These are phyloP conservation scores for Clarias macrocephalus DNA, from an alignment of 2,113 vertebrate species.

Conservation along the genomic window DNA sequence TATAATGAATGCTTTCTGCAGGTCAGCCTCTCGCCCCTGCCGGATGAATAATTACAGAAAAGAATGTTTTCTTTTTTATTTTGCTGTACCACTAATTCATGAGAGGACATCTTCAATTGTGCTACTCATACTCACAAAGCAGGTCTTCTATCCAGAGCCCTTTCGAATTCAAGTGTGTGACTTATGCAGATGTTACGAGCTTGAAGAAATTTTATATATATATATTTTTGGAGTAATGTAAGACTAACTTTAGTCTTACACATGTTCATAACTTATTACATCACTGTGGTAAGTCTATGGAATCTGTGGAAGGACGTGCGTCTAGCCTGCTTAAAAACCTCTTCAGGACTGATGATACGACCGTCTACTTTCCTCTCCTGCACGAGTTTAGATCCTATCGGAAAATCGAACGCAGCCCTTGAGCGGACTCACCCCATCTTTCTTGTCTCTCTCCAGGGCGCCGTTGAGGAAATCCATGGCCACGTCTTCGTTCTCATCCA, in stretches of 20 bases:
- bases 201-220: constrained; percentile 38
- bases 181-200: background rate
- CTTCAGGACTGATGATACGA: background rate
- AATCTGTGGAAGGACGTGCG: background rate
- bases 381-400: background rate
- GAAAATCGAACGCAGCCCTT: background rate
- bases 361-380: background rate
- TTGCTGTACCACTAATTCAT: background rate
- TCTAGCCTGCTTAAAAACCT: background rate
- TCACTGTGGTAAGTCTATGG: background rate
- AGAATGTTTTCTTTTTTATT: background rate
- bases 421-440: constrained; percentile 83
- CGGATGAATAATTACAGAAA: background rate
- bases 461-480: constrained; percentile 97
- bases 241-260: background rate
- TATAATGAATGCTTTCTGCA: background rate
- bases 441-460: constrained; percentile 94
- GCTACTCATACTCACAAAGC: constrained; percentile 7
- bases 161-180: constrained; percentile 4
- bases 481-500: constrained; percentile 96
- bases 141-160: background rate
- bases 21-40: background rate
- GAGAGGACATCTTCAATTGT: background rate
- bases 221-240: too few relatives aligned
- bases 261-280: background rate